A percentile compares a stretch with the other conserved stretches of the same genome.
These are phyloP conservation scores for Rutilus rutilus DNA, from an alignment of 2,113 vertebrate genomes.

Conservation along the genomic window DNA sequence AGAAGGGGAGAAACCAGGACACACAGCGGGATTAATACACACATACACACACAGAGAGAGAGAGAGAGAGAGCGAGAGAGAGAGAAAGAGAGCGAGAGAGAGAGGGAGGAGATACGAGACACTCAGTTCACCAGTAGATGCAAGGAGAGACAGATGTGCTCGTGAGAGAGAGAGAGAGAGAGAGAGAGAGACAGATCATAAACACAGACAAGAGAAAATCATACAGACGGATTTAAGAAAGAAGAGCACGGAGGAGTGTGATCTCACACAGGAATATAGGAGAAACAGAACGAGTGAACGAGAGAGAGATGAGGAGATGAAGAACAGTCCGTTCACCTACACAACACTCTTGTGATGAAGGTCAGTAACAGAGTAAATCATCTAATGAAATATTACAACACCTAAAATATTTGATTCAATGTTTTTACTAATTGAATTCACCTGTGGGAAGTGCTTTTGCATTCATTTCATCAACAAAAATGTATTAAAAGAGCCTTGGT, in stretches of 20 bases:
- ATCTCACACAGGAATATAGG: slow-evolving; percentile 36
- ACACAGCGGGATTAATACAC: slow-evolving; percentile 52
- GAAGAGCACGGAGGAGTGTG: slow-evolving; percentile 11
- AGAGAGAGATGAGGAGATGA: slow-evolving; percentile 11
- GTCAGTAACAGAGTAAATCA: slow-evolving; percentile 16
- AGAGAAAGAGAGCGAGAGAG: slow-evolving; percentile 32
- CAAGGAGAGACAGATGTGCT: slow-evolving; percentile 41
- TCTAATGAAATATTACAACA: slow-evolving; percentile 2
- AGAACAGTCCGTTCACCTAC: slow-evolving; percentile 22
- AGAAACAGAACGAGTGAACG: not conserved
- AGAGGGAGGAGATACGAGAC: slow-evolving; percentile 45
- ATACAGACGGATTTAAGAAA: slow-evolving; percentile 31
- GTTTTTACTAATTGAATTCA: not conserved
- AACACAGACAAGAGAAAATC: slow-evolving; percentile 17
- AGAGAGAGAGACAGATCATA: slow-evolving; percentile 41
- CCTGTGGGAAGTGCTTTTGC: not conserved
- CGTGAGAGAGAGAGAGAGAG: slow-evolving; percentile 27
- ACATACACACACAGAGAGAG: slow-evolving; percentile 18
- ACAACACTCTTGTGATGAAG: slow-evolving; percentile 28
- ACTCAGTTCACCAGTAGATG: slow-evolving; percentile 53
- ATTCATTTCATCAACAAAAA: not conserved
- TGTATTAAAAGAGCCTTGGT: no score
- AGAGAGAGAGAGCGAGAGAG: slow-evolving; percentile 35
- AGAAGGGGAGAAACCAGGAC: slow-evolving; percentile 54
- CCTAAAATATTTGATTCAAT: not conserved